Base-by-base conservation (phyloP, 2,888 invertebrate species). In the Catocala nupta region DNA sequence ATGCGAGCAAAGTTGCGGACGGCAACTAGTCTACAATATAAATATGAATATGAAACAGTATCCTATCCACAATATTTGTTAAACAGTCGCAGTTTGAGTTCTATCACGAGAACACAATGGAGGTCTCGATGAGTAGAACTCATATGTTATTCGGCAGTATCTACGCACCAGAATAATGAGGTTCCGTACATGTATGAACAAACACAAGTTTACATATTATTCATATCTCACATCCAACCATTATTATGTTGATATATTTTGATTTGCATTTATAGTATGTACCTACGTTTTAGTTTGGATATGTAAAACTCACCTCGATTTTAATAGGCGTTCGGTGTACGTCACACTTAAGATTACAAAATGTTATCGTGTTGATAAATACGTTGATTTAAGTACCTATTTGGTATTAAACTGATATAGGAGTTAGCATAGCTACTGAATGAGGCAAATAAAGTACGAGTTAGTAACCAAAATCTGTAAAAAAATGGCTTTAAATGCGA, bases 181-280 rank as follows among this genome's bases (percentile, higher is more conserved):
- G 45, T 50, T 47, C 13, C 52, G 8, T 54, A 64, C 44, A 33
- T 45, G 51, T 52, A 33, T 10, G 56, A 55, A 57, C 54, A 61
- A 61, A 61, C 60, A 61, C 47, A 54, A 57, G 43, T 61, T 61
- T 49, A 58, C 42, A 55, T 60, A 49, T 54, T 64, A 55, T 50
- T 65, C 56, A 54, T 25, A 58, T 59, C 56, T 56, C 53, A 59
- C 25, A 47, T 59, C 36, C 52, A 10, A 36, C 45, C 36, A 51
- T 56, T 59, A 52, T 55, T 51, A 49, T 53, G 13, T 53, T 52
- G 53, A 53, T 53, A 59, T 36, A 36, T 45, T 51, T 36, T 44
- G 51, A 51, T 58, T 44, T 57, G 50, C 47, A 51, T 58, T 49
- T 42, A 56, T 34, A 49, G 11, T 44, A n/a, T n/a, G 1, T 34